Conservation (phyloP, 53 echinoderm and acorn worm species). For the Actinopyga echinites region DNA sequence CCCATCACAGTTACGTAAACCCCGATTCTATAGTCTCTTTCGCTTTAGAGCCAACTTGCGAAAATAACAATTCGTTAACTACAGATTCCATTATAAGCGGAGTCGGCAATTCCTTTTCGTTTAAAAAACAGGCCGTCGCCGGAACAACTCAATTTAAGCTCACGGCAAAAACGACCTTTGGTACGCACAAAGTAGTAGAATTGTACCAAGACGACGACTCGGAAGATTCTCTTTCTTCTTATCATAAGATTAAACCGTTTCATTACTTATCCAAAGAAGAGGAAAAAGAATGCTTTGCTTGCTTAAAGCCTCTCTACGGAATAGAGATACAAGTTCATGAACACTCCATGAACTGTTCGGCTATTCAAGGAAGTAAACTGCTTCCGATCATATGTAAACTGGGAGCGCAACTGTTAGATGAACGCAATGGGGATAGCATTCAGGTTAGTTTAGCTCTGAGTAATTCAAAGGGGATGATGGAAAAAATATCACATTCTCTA, state of each 20-base stretch:
- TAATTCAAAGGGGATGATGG: neutral
- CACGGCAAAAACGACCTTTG: neutral
- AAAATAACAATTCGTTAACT: constrained; percentile 28
- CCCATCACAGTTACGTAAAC: neutral
- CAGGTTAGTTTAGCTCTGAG: neutral
- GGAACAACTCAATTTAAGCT: neutral
- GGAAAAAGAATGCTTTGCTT: neutral
- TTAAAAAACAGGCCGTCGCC: neutral
- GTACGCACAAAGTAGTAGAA: neutral
- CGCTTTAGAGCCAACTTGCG: neutral
- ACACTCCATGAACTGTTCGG: constrained; percentile 24
- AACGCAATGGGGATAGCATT: neutral
- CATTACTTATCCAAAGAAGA: neutral
- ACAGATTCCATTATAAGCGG: constrained; percentile 13
- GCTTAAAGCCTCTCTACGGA: neutral
- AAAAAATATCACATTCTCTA: neutral
- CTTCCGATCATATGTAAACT: neutral
- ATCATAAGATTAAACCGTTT: neutral
- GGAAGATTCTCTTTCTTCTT: neutral
- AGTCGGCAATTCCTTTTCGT: neutral
- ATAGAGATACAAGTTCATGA: constrained; percentile 12
- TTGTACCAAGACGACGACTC: neutral
- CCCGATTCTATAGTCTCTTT: neutral
- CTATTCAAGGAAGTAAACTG: neutral
- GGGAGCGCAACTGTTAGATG: neutral